Evolutionary conservation across 2,113 vertebrate genomes (phyloP).

Genomic region (Larimichthys polyactis): DNA sequence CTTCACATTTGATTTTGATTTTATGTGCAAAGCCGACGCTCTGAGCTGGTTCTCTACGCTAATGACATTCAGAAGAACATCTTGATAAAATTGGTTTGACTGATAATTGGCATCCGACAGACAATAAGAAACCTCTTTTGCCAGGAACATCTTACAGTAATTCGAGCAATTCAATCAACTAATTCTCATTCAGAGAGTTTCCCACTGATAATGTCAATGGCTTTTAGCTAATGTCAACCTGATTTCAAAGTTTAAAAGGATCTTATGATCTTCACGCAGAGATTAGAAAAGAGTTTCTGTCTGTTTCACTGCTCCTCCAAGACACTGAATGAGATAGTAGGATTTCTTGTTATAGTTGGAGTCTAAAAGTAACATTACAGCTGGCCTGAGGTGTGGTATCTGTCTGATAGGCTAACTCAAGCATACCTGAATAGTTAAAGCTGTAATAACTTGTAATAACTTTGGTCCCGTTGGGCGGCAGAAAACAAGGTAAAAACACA

Average conservation of each 20-base stretch:
- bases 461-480: background rate
- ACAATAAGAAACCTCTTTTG: conserved; percentile 33
- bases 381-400: background rate
- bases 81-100: conserved; percentile 51
- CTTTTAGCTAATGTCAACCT: background rate
- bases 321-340: background rate
- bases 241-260: background rate
- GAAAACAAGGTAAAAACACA: background rate
- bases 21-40: conserved; percentile 25
- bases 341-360: background rate
- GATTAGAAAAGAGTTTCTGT: background rate
- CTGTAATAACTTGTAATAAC: background rate
- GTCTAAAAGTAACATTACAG: no score
- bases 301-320: background rate
- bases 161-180: conserved; percentile 3
- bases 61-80: conserved; percentile 37
- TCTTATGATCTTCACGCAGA: background rate
- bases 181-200: conserved; percentile 8
- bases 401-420: background rate
- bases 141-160: conserved; percentile 4
- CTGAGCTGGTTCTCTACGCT: conserved; percentile 12
- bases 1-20: conserved; percentile 41
- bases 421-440: background rate
- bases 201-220: background rate
- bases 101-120: conserved; percentile 23